Evolutionary conservation across 2,888 invertebrate species (phyloP).

Genomic region (Trilocha varians): DNA sequence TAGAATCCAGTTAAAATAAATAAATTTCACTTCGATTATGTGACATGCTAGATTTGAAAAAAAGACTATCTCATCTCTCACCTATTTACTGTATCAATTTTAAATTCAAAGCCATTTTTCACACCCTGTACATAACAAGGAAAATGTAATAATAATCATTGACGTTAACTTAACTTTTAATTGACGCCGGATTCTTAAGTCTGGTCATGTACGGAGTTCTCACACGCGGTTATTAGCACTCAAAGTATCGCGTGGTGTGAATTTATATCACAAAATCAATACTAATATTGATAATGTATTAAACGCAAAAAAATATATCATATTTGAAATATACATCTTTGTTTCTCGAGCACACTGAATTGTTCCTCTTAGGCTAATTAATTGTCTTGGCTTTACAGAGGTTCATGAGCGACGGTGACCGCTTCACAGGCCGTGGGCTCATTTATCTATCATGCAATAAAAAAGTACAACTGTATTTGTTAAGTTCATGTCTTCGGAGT

Average conservation of each 20-base stretch:
- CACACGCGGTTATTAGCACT: conserved; percentile 16
- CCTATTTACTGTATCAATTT: not conserved
- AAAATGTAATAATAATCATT: conserved; percentile 4
- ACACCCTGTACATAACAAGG: too few relatives aligned
- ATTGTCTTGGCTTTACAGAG: too few relatives aligned
- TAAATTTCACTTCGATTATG: too few relatives aligned
- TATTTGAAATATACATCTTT: not conserved
- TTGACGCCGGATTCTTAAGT: conserved; percentile 5
- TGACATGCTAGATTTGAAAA: too few relatives aligned
- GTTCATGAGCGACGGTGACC: too few relatives aligned
- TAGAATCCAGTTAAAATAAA: too few relatives aligned
- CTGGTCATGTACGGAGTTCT: conserved; percentile 19
- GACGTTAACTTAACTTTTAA: conserved; percentile 9
- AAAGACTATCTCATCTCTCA: not conserved
- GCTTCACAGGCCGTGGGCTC: too few relatives aligned
- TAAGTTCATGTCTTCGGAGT: too few relatives aligned
- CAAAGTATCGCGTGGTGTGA: conserved; percentile 12
- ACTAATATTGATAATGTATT: conserved; percentile 17
- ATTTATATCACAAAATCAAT: conserved; percentile 12
- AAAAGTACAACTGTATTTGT: too few relatives aligned
- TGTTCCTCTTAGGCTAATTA: not conserved
- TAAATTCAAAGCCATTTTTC: not conserved
- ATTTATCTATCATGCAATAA: too few relatives aligned
- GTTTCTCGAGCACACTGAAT: not conserved
- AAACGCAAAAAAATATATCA: conserved; percentile 1